Evolutionary conservation across 2,113 vertebrate genomes (phyloP), one percentile per base, ranked within the genome.

Genomic region (Dicentrarchus labrax): DNA sequence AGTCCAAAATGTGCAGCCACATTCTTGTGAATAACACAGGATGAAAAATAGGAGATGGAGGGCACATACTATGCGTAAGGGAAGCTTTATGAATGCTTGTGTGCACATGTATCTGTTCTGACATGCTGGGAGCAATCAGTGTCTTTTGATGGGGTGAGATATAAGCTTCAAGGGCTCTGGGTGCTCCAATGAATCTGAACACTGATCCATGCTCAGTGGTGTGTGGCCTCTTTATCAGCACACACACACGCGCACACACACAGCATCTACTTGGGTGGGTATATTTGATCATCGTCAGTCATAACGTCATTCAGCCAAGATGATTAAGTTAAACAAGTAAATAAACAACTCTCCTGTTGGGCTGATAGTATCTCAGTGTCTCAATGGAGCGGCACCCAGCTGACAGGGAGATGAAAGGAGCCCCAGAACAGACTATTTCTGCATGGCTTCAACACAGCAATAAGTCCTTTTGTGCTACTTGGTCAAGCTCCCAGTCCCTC

Each of bases 221-320:
- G 89, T 93, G 89, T 92, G 88, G 88, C 87, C 77, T 88, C 57
- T 80, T 88, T 82, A 88, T 92, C 83, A 80, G 79, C 65, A 30
- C 69, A 43, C 69, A 64, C 56, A 65, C 69, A 61, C 13, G 1
- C 9, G 7, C 24, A n/a, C 61, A 65, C 64, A 56, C 39, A 36
- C 41, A 65, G 56, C 79, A 21, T 86, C 92, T n/a, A 91, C 93
- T 70, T 95, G 94, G 93, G 93, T 95, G 94, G 93, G 89, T 92
- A 71, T 79, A 80, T 86, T 83, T 93, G 88, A 91, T 93, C 81
- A 67, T 78, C 12, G 67, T 80, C 84, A 79, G 70, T 92, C 78
- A 78, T 24, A 74, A 80, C 22, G 56, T 78, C 80, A 73, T 71
- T 86, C 74, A 87, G 54, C 80, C 84, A 53, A 72, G 80, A 68